phyloP scores from a whole-genome alignment of 2,888 invertebrate species.

The Pemphredon lugubris region DNA sequence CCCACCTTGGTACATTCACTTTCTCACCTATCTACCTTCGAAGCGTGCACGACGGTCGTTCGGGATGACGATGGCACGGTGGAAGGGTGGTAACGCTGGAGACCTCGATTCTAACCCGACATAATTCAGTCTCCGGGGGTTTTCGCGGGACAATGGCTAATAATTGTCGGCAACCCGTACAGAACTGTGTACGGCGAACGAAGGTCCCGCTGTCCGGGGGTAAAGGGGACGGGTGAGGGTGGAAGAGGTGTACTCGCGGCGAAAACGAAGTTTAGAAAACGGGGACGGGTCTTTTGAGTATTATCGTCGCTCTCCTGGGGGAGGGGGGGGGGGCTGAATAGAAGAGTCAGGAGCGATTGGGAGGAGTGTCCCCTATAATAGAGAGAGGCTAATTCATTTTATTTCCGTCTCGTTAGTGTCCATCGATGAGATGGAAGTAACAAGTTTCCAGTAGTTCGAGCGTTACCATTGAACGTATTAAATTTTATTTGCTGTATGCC shows the following conservation, averaged over 20 bases:
- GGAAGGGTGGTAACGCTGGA: slow-evolving; percentile 30
- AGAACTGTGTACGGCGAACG: slow-evolving; percentile 40
- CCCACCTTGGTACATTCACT: slow-evolving; percentile 17
- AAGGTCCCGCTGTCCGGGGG: slow-evolving; percentile 10
- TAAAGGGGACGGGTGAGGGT: slow-evolving; percentile 24
- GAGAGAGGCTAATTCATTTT: neutral
- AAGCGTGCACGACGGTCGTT: slow-evolving; percentile 19
- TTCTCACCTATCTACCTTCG: slow-evolving; percentile 1
- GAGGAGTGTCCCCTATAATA: neutral
- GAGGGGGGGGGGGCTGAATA: slow-evolving; percentile 34
- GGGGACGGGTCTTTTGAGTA: slow-evolving; percentile 72
- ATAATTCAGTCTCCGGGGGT: slow-evolving; percentile 74
- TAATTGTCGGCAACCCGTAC: slow-evolving; percentile 74
- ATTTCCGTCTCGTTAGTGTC: neutral
- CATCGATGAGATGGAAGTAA: too few species aligned
- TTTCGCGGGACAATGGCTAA: slow-evolving; percentile 77
- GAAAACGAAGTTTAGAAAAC: slow-evolving; percentile 75
- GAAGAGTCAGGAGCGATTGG: slow-evolving; percentile 43
- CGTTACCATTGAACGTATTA: too few species aligned
- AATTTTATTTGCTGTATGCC: too few species aligned
- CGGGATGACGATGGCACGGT: slow-evolving; percentile 12
- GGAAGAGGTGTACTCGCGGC: slow-evolving; percentile 17
- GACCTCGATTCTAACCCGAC: slow-evolving; percentile 54
- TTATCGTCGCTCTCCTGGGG: slow-evolving; percentile 72
- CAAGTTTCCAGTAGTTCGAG: too few species aligned